Conservation (phyloP, 2,797 vertebrate species). For the Choloepus didactylus region DNA sequence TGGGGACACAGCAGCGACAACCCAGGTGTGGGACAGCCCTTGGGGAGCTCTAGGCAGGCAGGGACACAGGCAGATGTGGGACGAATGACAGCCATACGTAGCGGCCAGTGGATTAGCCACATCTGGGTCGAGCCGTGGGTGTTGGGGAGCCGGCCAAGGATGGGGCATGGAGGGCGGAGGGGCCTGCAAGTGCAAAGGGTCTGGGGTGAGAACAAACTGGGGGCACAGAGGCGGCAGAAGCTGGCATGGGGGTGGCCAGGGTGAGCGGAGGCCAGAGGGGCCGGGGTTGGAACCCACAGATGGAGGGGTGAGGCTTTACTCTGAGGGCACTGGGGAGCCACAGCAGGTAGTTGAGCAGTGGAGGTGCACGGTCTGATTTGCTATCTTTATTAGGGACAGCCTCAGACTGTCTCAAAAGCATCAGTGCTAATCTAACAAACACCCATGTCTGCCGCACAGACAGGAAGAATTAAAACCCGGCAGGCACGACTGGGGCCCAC, state of each 20-base stretch:
- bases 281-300: not conserved
- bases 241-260: not conserved
- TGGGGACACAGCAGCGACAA: not conserved
- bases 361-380: not conserved
- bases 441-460: not conserved
- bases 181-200: accelerated
- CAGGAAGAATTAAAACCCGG: not conserved
- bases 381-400: not conserved
- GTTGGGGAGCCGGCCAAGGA: not conserved
- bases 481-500: too few species aligned
- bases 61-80: not conserved
- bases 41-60: not conserved
- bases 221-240: accelerated
- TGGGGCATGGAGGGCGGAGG: not conserved
- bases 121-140: not conserved
- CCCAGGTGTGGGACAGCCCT: not conserved
- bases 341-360: not conserved
- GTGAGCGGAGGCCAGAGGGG: not conserved
- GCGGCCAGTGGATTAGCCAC: not conserved
- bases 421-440: not conserved
- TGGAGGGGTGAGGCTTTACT: not conserved
- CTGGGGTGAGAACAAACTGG: accelerated
- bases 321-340: not conserved
- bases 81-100: not conserved
- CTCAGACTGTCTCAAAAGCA: not conserved